Percentiles rank a stretch among this genome's conserved stretches.
These are phyloP conservation scores for Luperina testacea DNA, from an alignment of 2,888 invertebrate genomes.

Conservation along the genomic window DNA sequence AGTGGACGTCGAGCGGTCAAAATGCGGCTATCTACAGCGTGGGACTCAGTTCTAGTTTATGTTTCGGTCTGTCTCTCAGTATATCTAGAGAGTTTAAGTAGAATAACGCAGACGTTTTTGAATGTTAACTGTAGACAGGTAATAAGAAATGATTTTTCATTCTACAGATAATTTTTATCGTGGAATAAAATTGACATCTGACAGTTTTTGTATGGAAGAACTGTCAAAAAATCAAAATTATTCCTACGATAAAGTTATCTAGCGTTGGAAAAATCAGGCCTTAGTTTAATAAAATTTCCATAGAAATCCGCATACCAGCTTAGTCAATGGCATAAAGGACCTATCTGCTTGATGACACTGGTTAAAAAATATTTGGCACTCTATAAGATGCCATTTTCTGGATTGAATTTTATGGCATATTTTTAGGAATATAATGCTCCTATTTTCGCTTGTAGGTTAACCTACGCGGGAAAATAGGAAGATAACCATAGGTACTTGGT, in stretches of 20 bases:
- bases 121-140: neutral
- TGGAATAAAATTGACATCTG: too few relatives aligned
- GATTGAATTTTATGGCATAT: neutral
- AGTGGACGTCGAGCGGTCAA: conserved; percentile 49
- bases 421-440: neutral
- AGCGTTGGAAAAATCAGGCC: too few relatives aligned
- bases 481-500: neutral
- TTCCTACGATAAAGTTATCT: too few relatives aligned
- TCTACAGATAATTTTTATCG: too few relatives aligned
- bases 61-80: conserved; percentile 26
- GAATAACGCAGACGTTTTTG: conserved; percentile 10
- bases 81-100: conserved; percentile 10
- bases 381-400: neutral
- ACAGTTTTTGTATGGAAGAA: too few relatives aligned
- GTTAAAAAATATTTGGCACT: neutral
- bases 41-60: conserved; percentile 32
- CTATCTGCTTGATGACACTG: neutral
- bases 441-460: neutral
- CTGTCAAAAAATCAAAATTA: too few relatives aligned
- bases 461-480: too few relatives aligned
- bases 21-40: conserved; percentile 31
- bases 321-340: neutral
- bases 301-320: neutral
- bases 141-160: neutral
- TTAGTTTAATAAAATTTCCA: neutral